Evolutionary conservation across 1,140 invertebrate species (phyloP).

Genomic region (Periplaneta americana): DNA sequence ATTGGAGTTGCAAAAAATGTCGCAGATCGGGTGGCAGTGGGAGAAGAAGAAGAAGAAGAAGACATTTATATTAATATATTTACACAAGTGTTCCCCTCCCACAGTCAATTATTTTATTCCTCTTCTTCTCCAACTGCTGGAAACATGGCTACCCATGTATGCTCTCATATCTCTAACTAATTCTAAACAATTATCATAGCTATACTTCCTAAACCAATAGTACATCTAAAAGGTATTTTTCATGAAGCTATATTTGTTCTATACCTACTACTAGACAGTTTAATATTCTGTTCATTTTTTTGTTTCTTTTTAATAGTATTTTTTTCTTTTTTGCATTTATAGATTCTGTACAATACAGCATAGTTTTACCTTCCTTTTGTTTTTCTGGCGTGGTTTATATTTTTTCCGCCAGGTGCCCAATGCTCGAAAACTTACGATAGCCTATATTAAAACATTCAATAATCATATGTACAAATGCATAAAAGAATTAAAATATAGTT

Average conservation of each 20-base stretch:
- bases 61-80: no score
- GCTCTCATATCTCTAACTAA: neutral
- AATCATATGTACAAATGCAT: slow-evolving; percentile 17
- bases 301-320: neutral
- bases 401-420: neutral
- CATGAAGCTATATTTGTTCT: neutral
- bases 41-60: neutral
- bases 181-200: neutral
- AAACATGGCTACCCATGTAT: neutral
- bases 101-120: neutral
- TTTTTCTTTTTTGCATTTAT: neutral
- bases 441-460: slow-evolving; percentile 14
- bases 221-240: neutral
- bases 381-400: neutral
- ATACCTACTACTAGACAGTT: neutral
- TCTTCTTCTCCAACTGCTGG: neutral
- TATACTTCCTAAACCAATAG: neutral
- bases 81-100: no score
- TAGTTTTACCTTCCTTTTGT: neutral
- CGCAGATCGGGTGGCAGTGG: neutral
- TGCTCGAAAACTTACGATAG: neutral
- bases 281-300: neutral
- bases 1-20: neutral
- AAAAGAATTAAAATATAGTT: slow-evolving; percentile 16
- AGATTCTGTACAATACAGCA: neutral